A percentile compares a stretch with the other conserved stretches of the same genome.
These are phyloP conservation scores for Diacarnus erythraeanus DNA, from an alignment of 37 sponge, comb jelly and placozoan species.

Conservation along the genomic window DNA sequence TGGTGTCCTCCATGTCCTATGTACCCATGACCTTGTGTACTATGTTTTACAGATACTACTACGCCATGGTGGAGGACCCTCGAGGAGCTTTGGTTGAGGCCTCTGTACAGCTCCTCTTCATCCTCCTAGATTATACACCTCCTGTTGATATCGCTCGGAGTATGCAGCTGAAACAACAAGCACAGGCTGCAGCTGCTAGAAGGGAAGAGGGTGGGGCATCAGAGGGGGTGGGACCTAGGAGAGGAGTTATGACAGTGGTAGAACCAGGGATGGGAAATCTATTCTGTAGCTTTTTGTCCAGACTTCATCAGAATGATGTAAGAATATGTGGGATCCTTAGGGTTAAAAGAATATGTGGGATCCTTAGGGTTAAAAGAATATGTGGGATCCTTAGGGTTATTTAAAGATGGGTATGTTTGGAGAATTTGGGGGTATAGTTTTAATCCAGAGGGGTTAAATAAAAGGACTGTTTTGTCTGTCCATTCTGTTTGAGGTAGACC, in stretches of 20 bases:
- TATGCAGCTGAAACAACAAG: neutral
- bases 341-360: no score
- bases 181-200: neutral
- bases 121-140: conserved; percentile 77
- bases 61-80: conserved; percentile 78
- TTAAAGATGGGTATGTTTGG: no score
- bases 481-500: no score
- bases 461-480: no score
- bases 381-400: no score
- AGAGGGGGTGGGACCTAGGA: neutral
- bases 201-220: neutral
- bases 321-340: conserved; percentile 2
- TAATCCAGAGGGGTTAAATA: no score
- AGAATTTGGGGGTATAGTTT: no score
- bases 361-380: no score
- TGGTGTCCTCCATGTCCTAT: no score
- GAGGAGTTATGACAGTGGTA: neutral
- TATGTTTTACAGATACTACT: conserved; percentile 70
- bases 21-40: no score
- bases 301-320: conserved; percentile 90
- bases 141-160: conserved; percentile 17
- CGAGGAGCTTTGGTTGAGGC: conserved; percentile 84
- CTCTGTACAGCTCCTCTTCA: conserved; percentile 71
- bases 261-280: conserved; percentile 72
- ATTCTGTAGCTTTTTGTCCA: conserved; percentile 81